Conservation (phyloP, 2,797 vertebrate species). For the Cossypha caffra region DNA sequence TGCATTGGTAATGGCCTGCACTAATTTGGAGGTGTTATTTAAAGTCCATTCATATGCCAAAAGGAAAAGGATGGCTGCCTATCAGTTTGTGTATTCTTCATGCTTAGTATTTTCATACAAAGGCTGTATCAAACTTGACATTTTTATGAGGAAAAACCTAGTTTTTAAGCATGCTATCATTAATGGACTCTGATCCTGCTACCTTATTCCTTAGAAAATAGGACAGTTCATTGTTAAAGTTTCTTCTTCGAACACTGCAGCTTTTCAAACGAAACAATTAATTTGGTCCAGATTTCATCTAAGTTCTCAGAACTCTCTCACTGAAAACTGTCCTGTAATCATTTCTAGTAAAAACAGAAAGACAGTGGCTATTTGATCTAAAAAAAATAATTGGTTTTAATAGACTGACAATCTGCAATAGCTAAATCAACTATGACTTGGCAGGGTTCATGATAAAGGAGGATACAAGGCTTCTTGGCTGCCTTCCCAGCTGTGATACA, state of each 20-base stretch:
- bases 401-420: neutral
- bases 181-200: neutral
- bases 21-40: neutral
- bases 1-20: neutral
- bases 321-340: neutral
- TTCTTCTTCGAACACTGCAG: neutral
- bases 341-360: neutral
- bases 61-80: neutral
- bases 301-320: neutral
- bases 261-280: neutral
- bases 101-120: neutral
- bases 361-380: neutral
- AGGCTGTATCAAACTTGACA: neutral
- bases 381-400: constrained; percentile 17
- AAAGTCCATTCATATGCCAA: neutral
- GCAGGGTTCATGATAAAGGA: neutral
- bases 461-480: constrained; percentile 8
- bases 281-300: neutral
- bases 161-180: neutral
- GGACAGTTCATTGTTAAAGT: neutral
- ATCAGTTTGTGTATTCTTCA: neutral
- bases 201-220: neutral
- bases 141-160: neutral
- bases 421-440: neutral
- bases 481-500: constrained; percentile 10